Conservation (phyloP, 2,113 vertebrate genomes). For the Pyrgilauda ruficollis region DNA sequence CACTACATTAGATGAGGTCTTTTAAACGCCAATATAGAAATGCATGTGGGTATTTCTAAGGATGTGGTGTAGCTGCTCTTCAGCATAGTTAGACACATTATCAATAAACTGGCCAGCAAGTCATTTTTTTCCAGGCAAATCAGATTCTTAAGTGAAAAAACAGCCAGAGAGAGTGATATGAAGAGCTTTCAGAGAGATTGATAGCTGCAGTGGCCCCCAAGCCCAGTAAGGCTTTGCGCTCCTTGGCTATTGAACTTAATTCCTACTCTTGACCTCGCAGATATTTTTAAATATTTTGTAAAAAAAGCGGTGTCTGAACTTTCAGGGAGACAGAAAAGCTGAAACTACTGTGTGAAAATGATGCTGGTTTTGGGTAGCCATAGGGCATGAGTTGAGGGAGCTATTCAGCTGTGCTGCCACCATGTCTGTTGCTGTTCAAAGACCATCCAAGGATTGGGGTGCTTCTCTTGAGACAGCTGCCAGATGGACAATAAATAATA, state of each 20-base stretch:
- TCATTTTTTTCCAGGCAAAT: not conserved
- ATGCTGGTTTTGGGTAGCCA: not conserved
- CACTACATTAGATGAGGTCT: not conserved
- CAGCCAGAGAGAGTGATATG: not conserved
- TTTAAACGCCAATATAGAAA: not conserved
- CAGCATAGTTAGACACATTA: not conserved
- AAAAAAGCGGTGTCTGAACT: not conserved
- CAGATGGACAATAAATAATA: not conserved
- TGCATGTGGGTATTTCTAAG: not conserved
- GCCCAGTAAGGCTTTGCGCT: not conserved
- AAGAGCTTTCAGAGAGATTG: not conserved
- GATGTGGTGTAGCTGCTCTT: not conserved
- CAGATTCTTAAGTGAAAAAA: not conserved
- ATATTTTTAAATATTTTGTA: not conserved
- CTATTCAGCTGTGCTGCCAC: not conserved
- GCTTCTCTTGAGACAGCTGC: not conserved
- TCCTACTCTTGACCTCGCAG: fast-evolving
- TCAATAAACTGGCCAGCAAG: not conserved
- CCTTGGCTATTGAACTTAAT: not conserved
- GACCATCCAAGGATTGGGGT: not conserved
- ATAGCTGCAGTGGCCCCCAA: not conserved
- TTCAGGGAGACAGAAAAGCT: not conserved
- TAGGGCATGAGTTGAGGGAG: not conserved
- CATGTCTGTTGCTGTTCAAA: not conserved
- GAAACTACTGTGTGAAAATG: not conserved